Base-by-base conservation (phyloP, 1,140 invertebrate species). In the Lepeophtheirus salmonis region DNA sequence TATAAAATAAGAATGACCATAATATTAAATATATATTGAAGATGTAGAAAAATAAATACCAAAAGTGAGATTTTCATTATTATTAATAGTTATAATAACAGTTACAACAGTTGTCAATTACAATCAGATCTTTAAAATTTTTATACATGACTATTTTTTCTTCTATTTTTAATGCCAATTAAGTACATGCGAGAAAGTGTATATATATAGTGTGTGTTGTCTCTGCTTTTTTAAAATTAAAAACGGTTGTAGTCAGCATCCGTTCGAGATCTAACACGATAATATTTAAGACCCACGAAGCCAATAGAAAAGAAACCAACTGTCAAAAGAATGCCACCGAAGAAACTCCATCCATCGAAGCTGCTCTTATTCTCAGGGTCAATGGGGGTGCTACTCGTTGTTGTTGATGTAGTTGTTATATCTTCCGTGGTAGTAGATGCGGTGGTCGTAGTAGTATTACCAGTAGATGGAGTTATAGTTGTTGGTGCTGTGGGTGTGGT, bases 271-370 rank as follows among this genome's bases (percentile, higher is more conserved):
- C 54, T 12, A 14, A 17, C 18, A 2, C 30, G 57, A 26, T 60
- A 60, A 21, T 60, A 60, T 50, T 51, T 60, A 30, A 51, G 41
- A 2, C 49, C 51, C 1, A 61, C 59, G 23, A 61, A 61, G 2
- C 50, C 59, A 53, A 61, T 61, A 20, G 59, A 48, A 20, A 26
- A 24, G 13, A 61, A 13, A 6, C 17, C 48, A 13, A 61, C 14
- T 1, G 59, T 61, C 25, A 61, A 18, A 23, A 61, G 50, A 26
- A 61, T 61, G 10, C 59, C 59, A 16, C 59, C 59, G 18, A 61
- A 61, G 24, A 61, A 61, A 22, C 59, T 61, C 59, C 59, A 61
- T 13, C 59, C 59, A 18, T 61, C 49, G 25, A 61, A 60, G 20
- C 20, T 23, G 54, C 54, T 56, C 14, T 22, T 4, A 16, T 52